Conservation (phyloP, 2,888 invertebrate species). For the Crioceris asparagi region DNA sequence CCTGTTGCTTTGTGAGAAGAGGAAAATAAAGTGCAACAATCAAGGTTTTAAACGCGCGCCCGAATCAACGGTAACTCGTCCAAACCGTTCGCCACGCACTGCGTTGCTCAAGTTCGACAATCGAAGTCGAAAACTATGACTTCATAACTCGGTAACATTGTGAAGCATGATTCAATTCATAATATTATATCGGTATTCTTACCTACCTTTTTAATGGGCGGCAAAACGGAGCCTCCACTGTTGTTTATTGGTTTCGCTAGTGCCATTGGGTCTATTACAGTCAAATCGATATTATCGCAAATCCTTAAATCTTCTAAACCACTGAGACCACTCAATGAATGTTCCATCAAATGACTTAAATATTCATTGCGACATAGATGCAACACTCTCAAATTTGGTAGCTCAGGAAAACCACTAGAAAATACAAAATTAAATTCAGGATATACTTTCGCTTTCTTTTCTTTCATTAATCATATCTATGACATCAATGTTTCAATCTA, state of each 20-base stretch:
- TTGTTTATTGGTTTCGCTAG: slow-evolving; percentile 47
- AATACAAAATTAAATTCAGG: background rate
- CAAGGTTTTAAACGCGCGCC: too few species aligned
- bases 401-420: slow-evolving; percentile 53
- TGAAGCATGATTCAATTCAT: too few species aligned
- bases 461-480: background rate
- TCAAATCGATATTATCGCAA: slow-evolving; percentile 52
- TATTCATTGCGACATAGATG: slow-evolving; percentile 58
- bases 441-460: background rate
- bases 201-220: slow-evolving; percentile 50
- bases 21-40: too few species aligned
- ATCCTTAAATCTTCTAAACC: slow-evolving; percentile 49
- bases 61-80: too few species aligned
- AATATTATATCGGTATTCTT: too few species aligned
- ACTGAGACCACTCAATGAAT: slow-evolving; percentile 46
- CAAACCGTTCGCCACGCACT: too few species aligned
- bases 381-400: slow-evolving; percentile 51
- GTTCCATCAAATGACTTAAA: slow-evolving; percentile 45
- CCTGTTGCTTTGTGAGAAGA: too few species aligned
- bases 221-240: slow-evolving; percentile 54
- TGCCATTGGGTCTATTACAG: slow-evolving; percentile 40
- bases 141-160: too few species aligned
- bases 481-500: background rate
- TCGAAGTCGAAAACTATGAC: too few species aligned
- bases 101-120: too few species aligned